Base-by-base conservation (phyloP, 2,113 vertebrate species). In the Periophthalmus modestus region DNA sequence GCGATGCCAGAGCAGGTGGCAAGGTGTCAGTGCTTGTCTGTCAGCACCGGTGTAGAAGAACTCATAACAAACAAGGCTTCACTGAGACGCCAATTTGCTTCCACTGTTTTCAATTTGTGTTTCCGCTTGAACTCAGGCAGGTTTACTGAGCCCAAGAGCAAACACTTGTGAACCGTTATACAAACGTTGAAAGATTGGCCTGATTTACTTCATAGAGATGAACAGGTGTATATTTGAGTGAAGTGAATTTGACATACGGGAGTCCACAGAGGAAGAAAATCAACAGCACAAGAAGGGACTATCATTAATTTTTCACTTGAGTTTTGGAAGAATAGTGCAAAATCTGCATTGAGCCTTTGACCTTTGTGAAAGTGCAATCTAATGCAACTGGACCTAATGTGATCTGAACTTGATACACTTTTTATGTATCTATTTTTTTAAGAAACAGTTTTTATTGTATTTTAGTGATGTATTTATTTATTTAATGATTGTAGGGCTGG, bases 21-120 rank as follows among this genome's bases (percentile, higher is more conserved):
- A 19, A 10, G 52, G 58, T 78, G 76, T 86, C 79, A 71, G 68
- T 77, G 75, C 65, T 43, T 19, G 21, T 65, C 80, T 82, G 82
- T 86, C 85, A 85, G 80, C 70, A 54, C 50, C 0, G 83, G 69
- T 54, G 72, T 6, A 74, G 73, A 86, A 16, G 19, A 19, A 55
- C 62, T 80, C 78, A 75, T 59, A 77, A 83, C 82, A 89, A 81
- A 84, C 82, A 69, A 58, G 61, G 66, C 28, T 23, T 58, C 69
- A 79, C 82, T 81, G 83, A 87, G 73, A 66, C 6, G 66, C 68
- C 85, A 86, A 82, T 87, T 80, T 83, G 68, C 66, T 69, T 80
- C 75, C 54, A 75, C 73, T 75, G 81, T 84, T 87, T 82, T 85
- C 73, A 85, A 81, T 83, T 80, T 78, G 70, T 61, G 71, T 52